phyloP scores from a whole-genome alignment of 53 echinoderm and acorn worm genomes.

The Zoroaster sp. region DNA sequence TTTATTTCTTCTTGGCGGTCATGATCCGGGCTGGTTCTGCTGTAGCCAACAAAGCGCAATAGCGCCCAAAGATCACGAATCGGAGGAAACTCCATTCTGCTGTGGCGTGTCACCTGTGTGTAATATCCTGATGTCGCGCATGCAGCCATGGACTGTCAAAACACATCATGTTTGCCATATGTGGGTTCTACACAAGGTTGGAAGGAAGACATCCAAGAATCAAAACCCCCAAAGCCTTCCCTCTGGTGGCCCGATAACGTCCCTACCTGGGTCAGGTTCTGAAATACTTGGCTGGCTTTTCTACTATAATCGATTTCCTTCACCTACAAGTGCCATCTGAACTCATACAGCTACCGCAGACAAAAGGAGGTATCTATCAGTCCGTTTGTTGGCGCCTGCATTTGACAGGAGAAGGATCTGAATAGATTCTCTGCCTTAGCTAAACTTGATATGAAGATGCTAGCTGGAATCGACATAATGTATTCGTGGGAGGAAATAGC shows the following conservation, averaged over 20 bases:
- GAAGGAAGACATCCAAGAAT: neutral
- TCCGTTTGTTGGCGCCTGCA: conserved; percentile 80
- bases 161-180: neutral
- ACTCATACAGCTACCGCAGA: conserved; percentile 53
- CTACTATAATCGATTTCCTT: conserved; percentile 85
- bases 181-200: neutral
- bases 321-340: conserved; percentile 70
- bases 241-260: conserved; percentile 75
- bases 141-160: neutral
- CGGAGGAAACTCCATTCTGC: neutral
- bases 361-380: conserved; percentile 46
- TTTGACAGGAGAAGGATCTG: conserved; percentile 58
- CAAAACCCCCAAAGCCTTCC: conserved; percentile 58
- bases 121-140: neutral
- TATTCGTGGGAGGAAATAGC: neutral
- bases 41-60: conserved; percentile 31
- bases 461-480: neutral
- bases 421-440: neutral
- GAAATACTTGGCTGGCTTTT: conserved; percentile 90
- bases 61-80: neutral
- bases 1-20: conserved; percentile 5
- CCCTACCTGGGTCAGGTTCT: conserved; percentile 83
- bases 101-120: neutral
- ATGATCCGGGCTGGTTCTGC: conserved; percentile 22
- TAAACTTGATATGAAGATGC: neutral